A percentile compares a stretch with the other conserved stretches of the same genome.
phyloP scores from a whole-genome alignment of 2,113 vertebrate genomes.

The Murina feae region DNA sequence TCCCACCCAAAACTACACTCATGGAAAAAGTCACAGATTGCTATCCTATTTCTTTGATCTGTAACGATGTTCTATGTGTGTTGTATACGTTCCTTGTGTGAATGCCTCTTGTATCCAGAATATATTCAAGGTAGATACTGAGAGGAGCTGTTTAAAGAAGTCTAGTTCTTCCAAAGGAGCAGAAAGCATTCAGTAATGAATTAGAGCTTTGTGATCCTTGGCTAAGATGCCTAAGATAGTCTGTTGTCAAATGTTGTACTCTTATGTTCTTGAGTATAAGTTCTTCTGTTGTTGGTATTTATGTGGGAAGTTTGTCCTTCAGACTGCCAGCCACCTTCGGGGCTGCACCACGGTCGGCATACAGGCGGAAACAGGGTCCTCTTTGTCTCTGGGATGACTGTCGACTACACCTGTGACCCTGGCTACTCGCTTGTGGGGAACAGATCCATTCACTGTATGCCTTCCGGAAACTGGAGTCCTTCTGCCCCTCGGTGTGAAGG shows the following conservation, averaged over 20 bases:
- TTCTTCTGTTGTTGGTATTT: background rate
- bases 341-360: slow-evolving; percentile 36
- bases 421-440: slow-evolving; percentile 65
- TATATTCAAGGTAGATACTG: background rate
- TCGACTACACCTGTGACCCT: slow-evolving; percentile 63
- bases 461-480: slow-evolving; percentile 66
- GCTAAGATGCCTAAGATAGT: background rate
- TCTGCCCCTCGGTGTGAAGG: slow-evolving; percentile 55
- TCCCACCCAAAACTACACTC: background rate
- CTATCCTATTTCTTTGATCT: background rate
- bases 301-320: slow-evolving; percentile 36
- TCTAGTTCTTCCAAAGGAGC: background rate
- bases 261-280: background rate
- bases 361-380: background rate
- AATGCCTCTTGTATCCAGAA: background rate
- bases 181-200: background rate
- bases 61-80: background rate
- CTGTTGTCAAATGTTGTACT: background rate
- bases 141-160: background rate
- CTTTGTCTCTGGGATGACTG: slow-evolving; percentile 49
- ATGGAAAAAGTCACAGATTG: background rate
- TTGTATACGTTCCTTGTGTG: background rate
- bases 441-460: slow-evolving; percentile 48
- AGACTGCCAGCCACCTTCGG: slow-evolving; percentile 62
- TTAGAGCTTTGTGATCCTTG: background rate